Evolutionary conservation across 2,888 invertebrate genomes (phyloP).

Genomic region (Hydrotaea diabolus): DNA sequence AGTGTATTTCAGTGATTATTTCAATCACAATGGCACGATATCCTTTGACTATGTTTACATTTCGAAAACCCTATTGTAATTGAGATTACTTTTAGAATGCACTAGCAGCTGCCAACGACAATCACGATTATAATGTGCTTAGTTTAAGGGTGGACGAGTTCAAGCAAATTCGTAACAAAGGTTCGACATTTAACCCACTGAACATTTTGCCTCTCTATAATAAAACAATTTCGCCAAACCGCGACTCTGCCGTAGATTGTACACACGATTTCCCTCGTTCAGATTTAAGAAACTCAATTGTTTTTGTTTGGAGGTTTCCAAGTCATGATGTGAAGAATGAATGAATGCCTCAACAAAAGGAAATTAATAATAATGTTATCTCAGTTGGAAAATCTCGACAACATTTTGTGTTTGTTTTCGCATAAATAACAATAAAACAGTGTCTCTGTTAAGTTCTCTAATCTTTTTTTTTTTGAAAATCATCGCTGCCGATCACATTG

Average conservation of each 20-base stretch:
- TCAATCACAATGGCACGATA: too few species aligned
- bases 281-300: constrained; percentile 36
- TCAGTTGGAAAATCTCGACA: constrained; percentile 42
- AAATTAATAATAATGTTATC: constrained; percentile 44
- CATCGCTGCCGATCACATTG: constrained; percentile 10
- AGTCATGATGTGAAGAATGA: constrained; percentile 33
- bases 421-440: constrained; percentile 16
- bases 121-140: too few species aligned
- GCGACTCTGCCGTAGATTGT: constrained; percentile 8
- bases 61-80: too few species aligned
- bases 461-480: constrained; percentile 27
- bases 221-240: not conserved
- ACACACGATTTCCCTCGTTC: constrained; percentile 19
- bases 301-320: constrained; percentile 39
- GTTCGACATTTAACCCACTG: not conserved
- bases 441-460: not conserved
- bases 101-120: not conserved
- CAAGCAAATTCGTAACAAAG: not conserved
- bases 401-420: constrained; percentile 10
- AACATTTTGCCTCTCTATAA: too few species aligned
- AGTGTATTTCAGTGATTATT: too few species aligned
- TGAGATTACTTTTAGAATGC: too few species aligned
- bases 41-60: too few species aligned
- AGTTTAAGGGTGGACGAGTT: too few species aligned
- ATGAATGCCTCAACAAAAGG: constrained; percentile 28